phyloP scores from a whole-genome alignment of 53 echinoderm and acorn worm species.

The Stichopus horrens region DNA sequence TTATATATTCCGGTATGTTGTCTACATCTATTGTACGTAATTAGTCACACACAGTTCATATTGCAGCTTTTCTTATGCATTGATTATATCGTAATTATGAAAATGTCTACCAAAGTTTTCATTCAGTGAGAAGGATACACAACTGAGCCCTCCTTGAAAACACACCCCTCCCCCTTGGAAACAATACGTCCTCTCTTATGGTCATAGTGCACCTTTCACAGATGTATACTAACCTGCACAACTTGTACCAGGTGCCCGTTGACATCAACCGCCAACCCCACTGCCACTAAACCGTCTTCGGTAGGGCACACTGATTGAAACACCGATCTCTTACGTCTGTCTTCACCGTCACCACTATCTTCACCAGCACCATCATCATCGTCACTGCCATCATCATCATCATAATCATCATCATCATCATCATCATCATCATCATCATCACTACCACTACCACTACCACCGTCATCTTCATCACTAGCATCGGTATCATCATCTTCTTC shows the following conservation, averaged over 20 bases:
- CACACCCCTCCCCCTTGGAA: too few relatives aligned
- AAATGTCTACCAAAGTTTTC: too few relatives aligned
- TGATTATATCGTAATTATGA: too few relatives aligned
- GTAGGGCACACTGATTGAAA: conserved; percentile 6
- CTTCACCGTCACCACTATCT: background rate
- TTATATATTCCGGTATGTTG: too few relatives aligned
- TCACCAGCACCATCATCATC: conserved; percentile 1
- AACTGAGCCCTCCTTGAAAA: too few relatives aligned
- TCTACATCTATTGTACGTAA: too few relatives aligned
- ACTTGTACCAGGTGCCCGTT: conserved; percentile 1
- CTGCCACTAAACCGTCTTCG: conserved; percentile 7
- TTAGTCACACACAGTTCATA: too few relatives aligned
- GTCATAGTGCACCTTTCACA: background rate
- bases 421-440: conserved; percentile 14
- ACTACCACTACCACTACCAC: conserved; percentile 8
- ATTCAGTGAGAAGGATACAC: too few relatives aligned
- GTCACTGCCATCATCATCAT: background rate
- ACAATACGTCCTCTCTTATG: too few relatives aligned
- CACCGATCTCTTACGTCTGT: background rate
- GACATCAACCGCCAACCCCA: conserved; percentile 18
- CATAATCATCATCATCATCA: conserved; percentile 15
- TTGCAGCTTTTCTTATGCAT: too few relatives aligned
- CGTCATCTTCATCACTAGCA: conserved; percentile 1
- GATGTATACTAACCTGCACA: conserved; percentile 19
- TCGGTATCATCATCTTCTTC: background rate